These are phyloP conservation scores for Laticauda laticaudata DNA, from an alignment of 2,113 vertebrate genomes.

Conservation along the genomic window DNA sequence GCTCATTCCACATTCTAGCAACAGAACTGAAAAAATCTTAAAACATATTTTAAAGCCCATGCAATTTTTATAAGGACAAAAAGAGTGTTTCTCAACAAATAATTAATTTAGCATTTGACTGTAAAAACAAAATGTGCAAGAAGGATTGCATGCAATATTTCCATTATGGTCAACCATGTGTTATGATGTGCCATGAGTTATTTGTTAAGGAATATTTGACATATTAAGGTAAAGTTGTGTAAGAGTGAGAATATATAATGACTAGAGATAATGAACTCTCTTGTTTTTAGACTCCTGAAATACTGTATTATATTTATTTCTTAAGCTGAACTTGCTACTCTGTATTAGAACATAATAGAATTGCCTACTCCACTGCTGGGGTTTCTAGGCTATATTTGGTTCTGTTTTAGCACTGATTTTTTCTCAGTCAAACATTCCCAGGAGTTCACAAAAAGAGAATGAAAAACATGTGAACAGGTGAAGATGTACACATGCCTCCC, in stretches of 20 bases:
- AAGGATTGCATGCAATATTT: neutral
- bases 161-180: neutral
- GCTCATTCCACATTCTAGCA: neutral
- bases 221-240: neutral
- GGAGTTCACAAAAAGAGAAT: neutral
- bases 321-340: neutral
- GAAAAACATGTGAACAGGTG: neutral
- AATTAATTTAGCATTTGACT: neutral
- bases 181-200: neutral
- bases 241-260: neutral
- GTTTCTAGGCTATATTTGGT: neutral
- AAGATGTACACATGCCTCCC: neutral
- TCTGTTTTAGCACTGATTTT: neutral
- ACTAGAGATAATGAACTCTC: neutral
- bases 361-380: neutral
- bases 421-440: neutral
- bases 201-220: neutral
- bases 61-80: neutral
- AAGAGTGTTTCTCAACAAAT: neutral
- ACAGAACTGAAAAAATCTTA: neutral
- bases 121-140: neutral
- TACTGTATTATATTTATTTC: neutral
- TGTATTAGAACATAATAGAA: neutral
- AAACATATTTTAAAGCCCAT: neutral
- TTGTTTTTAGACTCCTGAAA: neutral